phyloP scores from a whole-genome alignment of 2,888 invertebrate genomes.

The Nomada flava region DNA sequence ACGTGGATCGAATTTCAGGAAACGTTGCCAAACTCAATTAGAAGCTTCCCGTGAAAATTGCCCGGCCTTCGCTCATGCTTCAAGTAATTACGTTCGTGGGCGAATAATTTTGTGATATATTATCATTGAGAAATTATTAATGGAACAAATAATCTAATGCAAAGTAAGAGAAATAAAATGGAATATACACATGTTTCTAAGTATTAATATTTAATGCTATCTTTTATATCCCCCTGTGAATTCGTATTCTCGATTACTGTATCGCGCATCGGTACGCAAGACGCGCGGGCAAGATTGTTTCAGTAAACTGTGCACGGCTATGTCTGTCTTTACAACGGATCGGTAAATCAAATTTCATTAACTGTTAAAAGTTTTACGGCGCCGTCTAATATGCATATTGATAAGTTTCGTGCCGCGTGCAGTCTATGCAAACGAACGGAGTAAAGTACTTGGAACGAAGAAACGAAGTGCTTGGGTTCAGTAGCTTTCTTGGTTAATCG shows the following conservation, averaged over 20 bases:
- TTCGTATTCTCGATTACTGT: neutral
- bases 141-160: no score
- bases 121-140: no score
- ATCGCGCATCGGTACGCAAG: neutral
- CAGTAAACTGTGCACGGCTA: neutral
- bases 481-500: conserved; percentile 35
- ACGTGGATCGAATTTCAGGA: neutral
- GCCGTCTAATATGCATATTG: conserved; percentile 13
- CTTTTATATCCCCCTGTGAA: neutral
- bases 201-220: neutral
- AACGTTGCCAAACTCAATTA: neutral
- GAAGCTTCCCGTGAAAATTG: neutral
- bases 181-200: no score
- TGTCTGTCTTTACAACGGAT: neutral
- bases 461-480: neutral
- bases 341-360: conserved; percentile 2
- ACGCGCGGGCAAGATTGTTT: neutral
- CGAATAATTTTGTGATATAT: no score
- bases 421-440: conserved; percentile 4
- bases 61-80: no score
- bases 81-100: no score
- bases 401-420: neutral
- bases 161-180: no score
- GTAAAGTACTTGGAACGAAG: neutral
- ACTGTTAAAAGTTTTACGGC: conserved; percentile 1